phyloP scores from a whole-genome alignment of 2,888 invertebrate species.

The Yponomeuta evonymella region DNA sequence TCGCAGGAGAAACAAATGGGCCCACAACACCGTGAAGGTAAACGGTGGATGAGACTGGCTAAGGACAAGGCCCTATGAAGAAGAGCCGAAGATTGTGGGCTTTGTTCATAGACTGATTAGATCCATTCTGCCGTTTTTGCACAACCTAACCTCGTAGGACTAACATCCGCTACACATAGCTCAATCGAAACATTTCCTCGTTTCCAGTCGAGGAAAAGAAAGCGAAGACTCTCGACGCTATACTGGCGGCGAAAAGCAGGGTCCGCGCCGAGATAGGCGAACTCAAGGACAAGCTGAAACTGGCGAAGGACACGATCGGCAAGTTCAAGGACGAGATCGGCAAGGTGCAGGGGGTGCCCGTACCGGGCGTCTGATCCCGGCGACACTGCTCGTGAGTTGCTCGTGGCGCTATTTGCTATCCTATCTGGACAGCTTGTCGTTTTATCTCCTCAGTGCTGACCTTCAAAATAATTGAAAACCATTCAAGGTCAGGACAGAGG shows the following conservation, averaged over 20 bases:
- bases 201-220: conserved; percentile 93
- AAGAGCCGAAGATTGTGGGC: too few relatives aligned
- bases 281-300: conserved; percentile 88
- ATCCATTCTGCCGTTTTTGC: too few relatives aligned
- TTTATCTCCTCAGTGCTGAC: too few relatives aligned
- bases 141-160: too few relatives aligned
- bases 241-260: conserved; percentile 86
- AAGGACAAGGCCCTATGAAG: too few relatives aligned
- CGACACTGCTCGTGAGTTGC: not conserved
- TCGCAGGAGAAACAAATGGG: too few relatives aligned
- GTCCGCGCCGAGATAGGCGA: conserved; percentile 88
- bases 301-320: conserved; percentile 89
- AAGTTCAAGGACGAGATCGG: conserved; percentile 87
- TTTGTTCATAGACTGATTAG: too few relatives aligned
- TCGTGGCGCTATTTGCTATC: not conserved
- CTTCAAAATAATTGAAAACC: too few relatives aligned
- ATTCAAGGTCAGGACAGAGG: too few relatives aligned
- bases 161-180: not conserved
- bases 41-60: too few relatives aligned
- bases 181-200: conserved; percentile 22
- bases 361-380: not conserved
- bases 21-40: too few relatives aligned
- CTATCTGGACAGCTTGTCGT: not conserved
- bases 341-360: conserved; percentile 42
- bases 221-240: conserved; percentile 84